phyloP scores from a whole-genome alignment of 2,113 vertebrate genomes.

The Cynocephalus volans region DNA sequence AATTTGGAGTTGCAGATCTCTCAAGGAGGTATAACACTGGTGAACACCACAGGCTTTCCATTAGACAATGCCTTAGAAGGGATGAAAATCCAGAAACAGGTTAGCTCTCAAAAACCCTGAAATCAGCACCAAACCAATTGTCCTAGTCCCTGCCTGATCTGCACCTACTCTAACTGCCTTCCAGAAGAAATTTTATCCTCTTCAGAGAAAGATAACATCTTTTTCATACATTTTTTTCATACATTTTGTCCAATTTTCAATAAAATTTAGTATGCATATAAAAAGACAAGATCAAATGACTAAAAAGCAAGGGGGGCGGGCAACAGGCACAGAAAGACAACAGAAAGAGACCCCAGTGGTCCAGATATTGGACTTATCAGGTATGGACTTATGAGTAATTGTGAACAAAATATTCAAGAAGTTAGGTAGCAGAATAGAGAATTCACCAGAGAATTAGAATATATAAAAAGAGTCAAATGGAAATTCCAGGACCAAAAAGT shows the following conservation, averaged over 20 bases:
- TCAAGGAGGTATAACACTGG: background rate
- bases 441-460: no score
- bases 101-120: background rate
- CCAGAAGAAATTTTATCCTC: background rate
- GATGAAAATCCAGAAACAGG: background rate
- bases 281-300: conserved; percentile 10
- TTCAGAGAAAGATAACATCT: background rate
- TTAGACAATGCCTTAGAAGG: background rate
- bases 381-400: conserved; percentile 1
- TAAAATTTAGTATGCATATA: background rate
- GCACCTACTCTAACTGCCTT: background rate
- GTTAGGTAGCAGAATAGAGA: background rate
- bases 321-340: background rate
- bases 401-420: background rate
- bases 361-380: background rate
- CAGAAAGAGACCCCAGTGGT: background rate
- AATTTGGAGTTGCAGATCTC: background rate
- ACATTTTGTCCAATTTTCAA: background rate
- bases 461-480: no score
- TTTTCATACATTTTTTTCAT: background rate
- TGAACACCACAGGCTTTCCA: background rate
- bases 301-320: background rate
- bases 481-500: no score
- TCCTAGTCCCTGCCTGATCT: background rate
- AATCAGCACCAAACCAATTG: background rate